phyloP scores from a whole-genome alignment of 2,113 vertebrate species.

The Prunella fulvescens region DNA sequence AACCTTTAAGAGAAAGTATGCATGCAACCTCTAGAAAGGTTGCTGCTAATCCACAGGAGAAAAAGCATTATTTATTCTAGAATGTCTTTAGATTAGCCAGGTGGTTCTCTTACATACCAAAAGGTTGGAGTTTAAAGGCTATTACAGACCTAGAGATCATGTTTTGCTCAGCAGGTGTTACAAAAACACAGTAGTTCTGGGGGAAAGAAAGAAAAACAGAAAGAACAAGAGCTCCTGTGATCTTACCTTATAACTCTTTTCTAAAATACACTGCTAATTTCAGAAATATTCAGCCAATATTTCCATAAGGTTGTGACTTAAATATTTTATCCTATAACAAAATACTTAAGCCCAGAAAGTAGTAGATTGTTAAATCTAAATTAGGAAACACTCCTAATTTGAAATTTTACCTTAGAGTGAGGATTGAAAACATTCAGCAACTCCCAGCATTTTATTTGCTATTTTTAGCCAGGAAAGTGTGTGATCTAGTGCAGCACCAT shows the following conservation, averaged over 20 bases:
- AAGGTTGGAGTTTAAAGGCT: background rate
- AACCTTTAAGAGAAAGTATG: background rate
- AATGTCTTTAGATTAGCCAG: background rate
- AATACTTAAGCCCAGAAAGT: background rate
- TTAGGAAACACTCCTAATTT: background rate
- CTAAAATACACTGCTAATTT: background rate
- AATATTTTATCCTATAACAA: background rate
- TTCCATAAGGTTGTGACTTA: background rate
- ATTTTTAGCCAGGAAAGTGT: constrained; percentile 19
- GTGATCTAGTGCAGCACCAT: constrained; percentile 21
- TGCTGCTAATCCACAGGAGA: background rate
- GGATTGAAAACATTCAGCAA: background rate
- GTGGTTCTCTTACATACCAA: background rate
- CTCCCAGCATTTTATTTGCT: background rate
- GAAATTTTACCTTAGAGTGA: background rate
- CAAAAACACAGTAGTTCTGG: background rate
- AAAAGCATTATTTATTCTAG: background rate
- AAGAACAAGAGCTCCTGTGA: background rate
- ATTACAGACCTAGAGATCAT: background rate
- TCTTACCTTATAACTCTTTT: background rate
- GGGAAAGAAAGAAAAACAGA: background rate
- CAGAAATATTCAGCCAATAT: background rate
- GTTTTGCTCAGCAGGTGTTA: background rate
- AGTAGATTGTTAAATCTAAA: background rate
- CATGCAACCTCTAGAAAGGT: background rate